These are phyloP conservation scores for Glareola pratincola DNA, from an alignment of 2,113 vertebrate genomes.

Conservation along the genomic window DNA sequence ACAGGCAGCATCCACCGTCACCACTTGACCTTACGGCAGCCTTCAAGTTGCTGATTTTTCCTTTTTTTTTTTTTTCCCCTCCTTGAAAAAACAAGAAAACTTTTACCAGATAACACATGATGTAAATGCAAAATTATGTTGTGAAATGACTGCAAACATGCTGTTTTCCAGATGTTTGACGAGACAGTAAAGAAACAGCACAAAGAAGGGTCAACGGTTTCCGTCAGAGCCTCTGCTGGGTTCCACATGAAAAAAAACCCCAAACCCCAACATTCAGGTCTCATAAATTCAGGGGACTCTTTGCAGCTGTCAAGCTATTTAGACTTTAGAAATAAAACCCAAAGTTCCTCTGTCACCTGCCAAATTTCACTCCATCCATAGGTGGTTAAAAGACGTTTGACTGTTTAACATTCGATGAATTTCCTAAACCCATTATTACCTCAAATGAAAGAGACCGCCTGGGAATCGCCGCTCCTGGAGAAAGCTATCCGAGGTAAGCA, in stretches of 20 bases:
- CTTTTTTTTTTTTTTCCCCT: not conserved
- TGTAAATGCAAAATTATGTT: constrained; percentile 88
- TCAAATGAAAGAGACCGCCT: not conserved
- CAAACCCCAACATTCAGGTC: constrained; percentile 60
- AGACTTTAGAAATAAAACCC: constrained; percentile 57
- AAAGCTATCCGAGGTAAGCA: not conserved
- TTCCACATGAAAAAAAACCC: constrained; percentile 59
- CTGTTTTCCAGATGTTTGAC: constrained; percentile 96
- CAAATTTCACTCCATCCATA: constrained; percentile 75
- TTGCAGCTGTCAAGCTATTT: constrained; percentile 78
- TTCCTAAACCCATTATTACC: constrained; percentile 65
- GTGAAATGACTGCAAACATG: constrained; percentile 82
- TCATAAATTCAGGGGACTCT: constrained; percentile 69
- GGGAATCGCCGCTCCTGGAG: not conserved
- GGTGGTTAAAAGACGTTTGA: constrained; percentile 73
- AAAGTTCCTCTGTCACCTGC: constrained; percentile 67
- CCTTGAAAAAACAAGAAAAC: constrained; percentile 63
- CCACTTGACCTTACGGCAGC: constrained; percentile 92
- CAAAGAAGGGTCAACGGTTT: constrained; percentile 78
- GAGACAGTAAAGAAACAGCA: constrained; percentile 75
- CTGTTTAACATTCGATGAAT: constrained; percentile 64
- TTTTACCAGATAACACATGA: constrained; percentile 88
- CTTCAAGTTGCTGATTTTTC: constrained; percentile 72
- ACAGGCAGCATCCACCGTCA: constrained; percentile 90
- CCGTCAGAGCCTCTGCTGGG: constrained; percentile 80